phyloP scores from a whole-genome alignment of 2,113 vertebrate species.

The Urocitellus parryii region DNA sequence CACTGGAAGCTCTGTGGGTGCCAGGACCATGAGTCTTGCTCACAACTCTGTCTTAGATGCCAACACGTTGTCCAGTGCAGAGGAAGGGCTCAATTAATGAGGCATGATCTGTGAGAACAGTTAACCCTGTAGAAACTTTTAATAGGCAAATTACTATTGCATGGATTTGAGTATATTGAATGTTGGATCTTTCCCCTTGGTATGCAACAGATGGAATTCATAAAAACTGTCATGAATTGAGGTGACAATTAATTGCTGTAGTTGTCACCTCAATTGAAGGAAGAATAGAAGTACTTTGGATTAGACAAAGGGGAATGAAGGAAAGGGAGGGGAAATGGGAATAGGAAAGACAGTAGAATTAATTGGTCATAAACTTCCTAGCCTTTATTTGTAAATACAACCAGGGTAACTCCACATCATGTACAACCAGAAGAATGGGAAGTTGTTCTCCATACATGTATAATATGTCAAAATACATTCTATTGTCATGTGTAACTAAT shows the following conservation, averaged over 20 bases:
- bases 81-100: background rate
- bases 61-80: rapidly evolving
- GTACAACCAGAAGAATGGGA: no score
- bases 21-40: background rate
- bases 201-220: background rate
- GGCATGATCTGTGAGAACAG: background rate
- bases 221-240: background rate
- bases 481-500: no score
- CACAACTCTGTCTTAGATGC: background rate
- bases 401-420: no score
- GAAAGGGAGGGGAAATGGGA: no score
- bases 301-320: no score
- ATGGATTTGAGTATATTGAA: background rate
- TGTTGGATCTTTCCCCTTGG: background rate
- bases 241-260: no score
- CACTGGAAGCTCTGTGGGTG: background rate
- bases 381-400: no score
- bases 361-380: no score
- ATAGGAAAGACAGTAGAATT: no score
- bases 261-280: background rate
- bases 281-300: no score
- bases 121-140: background rate
- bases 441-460: no score
- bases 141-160: background rate
- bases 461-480: no score